These are phyloP conservation scores for Caradrina clavipalpis DNA, from an alignment of 2,888 invertebrate species.

Conservation along the genomic window DNA sequence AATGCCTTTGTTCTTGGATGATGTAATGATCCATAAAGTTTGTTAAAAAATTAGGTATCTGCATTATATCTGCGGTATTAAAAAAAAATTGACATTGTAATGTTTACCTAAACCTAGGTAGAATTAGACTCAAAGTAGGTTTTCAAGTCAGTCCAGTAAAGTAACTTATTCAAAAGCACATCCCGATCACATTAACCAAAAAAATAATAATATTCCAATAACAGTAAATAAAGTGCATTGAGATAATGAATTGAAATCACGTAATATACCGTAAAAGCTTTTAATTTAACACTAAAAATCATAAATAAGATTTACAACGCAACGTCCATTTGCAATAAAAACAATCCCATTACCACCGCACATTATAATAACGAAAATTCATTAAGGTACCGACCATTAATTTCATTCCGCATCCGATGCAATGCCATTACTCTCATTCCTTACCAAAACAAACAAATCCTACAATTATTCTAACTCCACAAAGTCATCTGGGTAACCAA, in stretches of 20 bases:
- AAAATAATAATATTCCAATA: slow-evolving; percentile 52
- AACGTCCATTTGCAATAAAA: slow-evolving; percentile 74
- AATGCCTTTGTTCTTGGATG: slow-evolving; percentile 8
- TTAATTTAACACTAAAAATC: slow-evolving; percentile 66
- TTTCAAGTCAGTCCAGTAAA: neutral
- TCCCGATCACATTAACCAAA: slow-evolving; percentile 17
- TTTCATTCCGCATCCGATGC: slow-evolving; percentile 83
- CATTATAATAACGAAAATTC: slow-evolving; percentile 87
- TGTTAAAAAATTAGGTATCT: neutral
- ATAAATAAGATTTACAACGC: slow-evolving; percentile 61
- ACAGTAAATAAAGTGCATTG: slow-evolving; percentile 48
- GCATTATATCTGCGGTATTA: neutral
- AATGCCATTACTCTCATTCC: slow-evolving; percentile 86
- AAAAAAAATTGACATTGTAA: neutral
- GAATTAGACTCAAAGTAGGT: neutral
- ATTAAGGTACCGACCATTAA: slow-evolving; percentile 87
- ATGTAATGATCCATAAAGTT: neutral
- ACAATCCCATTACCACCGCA: slow-evolving; percentile 79
- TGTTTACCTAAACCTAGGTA: neutral
- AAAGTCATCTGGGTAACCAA: slow-evolving; percentile 54
- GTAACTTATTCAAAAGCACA: slow-evolving; percentile 22
- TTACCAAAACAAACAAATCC: slow-evolving; percentile 89
- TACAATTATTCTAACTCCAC: slow-evolving; percentile 85
- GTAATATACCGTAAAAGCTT: slow-evolving; percentile 64
- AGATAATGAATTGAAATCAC: slow-evolving; percentile 61